A percentile compares a stretch with the other conserved stretches of the same genome.
Conservation (phyloP, 2,888 invertebrate species). For the Hoplodrina ambigua region DNA sequence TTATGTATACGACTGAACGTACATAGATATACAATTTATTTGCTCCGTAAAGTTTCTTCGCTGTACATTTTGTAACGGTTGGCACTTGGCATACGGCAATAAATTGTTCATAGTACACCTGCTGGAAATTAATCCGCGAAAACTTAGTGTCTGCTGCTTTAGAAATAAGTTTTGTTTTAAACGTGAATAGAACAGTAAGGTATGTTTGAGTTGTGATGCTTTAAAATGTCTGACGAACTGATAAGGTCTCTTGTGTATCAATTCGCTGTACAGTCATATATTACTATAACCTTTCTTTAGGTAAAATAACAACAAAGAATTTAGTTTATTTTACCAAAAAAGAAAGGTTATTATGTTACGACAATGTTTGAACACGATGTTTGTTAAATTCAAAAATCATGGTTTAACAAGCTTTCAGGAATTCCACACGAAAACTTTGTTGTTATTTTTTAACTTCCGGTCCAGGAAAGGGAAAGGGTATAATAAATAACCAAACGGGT, state of each 20-base stretch:
- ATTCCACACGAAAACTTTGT: slow-evolving; percentile 47
- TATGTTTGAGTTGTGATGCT: background rate
- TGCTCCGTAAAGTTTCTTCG: slow-evolving; percentile 61
- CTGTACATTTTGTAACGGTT: slow-evolving; percentile 53
- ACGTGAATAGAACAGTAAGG: slow-evolving; percentile 12
- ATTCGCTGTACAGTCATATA: too few species aligned
- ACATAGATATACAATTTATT: slow-evolving; percentile 61
- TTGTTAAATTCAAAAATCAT: background rate
- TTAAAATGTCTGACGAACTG: background rate
- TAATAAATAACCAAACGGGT: slow-evolving; percentile 10
- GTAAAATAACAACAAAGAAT: background rate
- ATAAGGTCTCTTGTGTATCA: too few species aligned
- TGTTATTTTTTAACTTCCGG: slow-evolving; percentile 30
- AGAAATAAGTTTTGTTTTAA: slow-evolving; percentile 34
- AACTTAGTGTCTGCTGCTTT: slow-evolving; percentile 41
- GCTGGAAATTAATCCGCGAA: slow-evolving; percentile 43
- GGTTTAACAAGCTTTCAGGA: slow-evolving; percentile 12
- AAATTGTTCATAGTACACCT: slow-evolving; percentile 59
- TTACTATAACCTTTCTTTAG: too few species aligned
- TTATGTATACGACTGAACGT: slow-evolving; percentile 24
- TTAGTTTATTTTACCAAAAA: background rate
- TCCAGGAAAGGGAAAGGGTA: background rate
- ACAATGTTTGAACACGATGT: slow-evolving; percentile 13
- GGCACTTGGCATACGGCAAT: slow-evolving; percentile 45
- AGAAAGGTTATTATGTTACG: background rate